Evolutionary conservation across 2,888 invertebrate genomes (phyloP).

Genomic region (Mellilla xanthometata): DNA sequence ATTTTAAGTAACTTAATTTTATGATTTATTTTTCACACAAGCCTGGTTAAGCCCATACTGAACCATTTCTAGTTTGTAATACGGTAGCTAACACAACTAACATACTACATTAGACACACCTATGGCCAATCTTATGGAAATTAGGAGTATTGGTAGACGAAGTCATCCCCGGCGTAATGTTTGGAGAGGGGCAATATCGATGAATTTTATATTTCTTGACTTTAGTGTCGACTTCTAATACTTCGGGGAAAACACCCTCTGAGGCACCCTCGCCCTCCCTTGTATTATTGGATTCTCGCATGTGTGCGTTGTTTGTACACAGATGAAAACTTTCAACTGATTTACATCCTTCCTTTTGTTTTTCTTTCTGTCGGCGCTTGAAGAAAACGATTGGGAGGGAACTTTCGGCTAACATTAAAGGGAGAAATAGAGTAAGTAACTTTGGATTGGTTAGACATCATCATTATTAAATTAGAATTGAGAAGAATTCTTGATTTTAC

Average conservation of each 20-base stretch:
- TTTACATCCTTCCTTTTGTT: slow-evolving; percentile 49
- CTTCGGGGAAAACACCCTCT: slow-evolving; percentile 70
- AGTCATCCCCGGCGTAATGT: slow-evolving; percentile 33
- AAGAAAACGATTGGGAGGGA: slow-evolving; percentile 21
- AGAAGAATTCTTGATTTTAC: too few relatives aligned
- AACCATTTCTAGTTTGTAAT: too few relatives aligned
- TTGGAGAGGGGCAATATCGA: slow-evolving; percentile 63
- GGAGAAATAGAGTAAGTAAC: background rate
- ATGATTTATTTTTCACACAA: too few relatives aligned
- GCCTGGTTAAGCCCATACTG: too few relatives aligned
- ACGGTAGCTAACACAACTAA: background rate
- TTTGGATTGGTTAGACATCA: background rate
- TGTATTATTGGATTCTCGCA: slow-evolving; percentile 73
- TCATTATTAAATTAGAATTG: too few relatives aligned
- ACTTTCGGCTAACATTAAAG: slow-evolving; percentile 7
- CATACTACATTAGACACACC: slow-evolving; percentile 2
- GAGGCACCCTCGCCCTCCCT: slow-evolving; percentile 57
- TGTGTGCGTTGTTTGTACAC: slow-evolving; percentile 50
- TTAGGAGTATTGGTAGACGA: slow-evolving; percentile 14
- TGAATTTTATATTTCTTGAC: slow-evolving; percentile 74
- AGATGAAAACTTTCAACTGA: slow-evolving; percentile 67
- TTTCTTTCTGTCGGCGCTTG: slow-evolving; percentile 27
- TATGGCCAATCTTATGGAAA: slow-evolving; percentile 20
- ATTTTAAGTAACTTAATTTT: too few relatives aligned
- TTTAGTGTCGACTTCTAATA: slow-evolving; percentile 61